Percentiles rank a stretch among this genome's conserved stretches.
phyloP scores from a whole-genome alignment of 2,797 vertebrate species.

The Petrocephalus schoutedeni region DNA sequence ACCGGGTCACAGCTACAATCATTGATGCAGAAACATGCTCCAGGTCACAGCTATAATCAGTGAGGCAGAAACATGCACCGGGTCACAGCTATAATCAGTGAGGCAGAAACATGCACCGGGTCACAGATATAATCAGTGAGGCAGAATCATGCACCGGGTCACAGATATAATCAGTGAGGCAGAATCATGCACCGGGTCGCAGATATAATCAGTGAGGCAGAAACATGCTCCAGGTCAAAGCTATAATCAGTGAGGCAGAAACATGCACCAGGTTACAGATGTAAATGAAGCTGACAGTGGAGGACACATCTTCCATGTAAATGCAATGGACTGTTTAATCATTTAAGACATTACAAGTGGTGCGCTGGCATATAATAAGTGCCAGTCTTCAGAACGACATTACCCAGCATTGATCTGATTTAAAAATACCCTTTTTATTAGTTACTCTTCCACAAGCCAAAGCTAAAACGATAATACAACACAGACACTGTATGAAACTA shows the following conservation, averaged over 20 bases:
- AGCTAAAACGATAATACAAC: not conserved
- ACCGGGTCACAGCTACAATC: not conserved
- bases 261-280: not conserved
- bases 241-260: not conserved
- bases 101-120: not conserved
- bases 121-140: not conserved
- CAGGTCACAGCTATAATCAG: too few relatives aligned
- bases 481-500: not conserved
- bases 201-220: not conserved
- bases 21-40: too few relatives aligned
- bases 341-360: not conserved
- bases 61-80: too few relatives aligned
- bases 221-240: not conserved
- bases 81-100: too few relatives aligned
- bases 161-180: not conserved
- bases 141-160: not conserved
- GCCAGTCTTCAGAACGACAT: not conserved
- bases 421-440: not conserved
- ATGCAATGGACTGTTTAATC: not conserved
- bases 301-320: constrained; percentile 14
- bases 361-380: not conserved
- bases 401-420: not conserved
- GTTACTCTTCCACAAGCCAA: not conserved
- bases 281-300: not conserved
- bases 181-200: not conserved